Conservation (phyloP, 2,888 invertebrate genomes). For the Leptura quadrifasciata region DNA sequence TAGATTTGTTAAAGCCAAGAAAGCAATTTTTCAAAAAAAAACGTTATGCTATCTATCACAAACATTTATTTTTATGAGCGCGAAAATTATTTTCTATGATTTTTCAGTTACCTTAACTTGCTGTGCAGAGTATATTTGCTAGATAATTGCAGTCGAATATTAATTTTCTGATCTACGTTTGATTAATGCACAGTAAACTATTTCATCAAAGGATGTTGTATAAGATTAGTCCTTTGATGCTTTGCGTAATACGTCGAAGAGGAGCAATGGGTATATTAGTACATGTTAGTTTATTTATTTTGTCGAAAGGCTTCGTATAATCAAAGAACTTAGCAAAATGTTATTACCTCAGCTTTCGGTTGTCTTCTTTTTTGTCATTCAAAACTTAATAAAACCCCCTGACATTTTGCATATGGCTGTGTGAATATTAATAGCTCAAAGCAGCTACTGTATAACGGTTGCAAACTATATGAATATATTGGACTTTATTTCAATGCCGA, state of each 20-base stretch:
- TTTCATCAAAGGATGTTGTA: not conserved
- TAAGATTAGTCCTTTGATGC: not conserved
- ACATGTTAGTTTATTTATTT: not conserved
- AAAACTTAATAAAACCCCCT: not conserved
- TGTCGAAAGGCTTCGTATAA: not conserved
- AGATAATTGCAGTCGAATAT: not conserved
- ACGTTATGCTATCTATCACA: too few relatives aligned
- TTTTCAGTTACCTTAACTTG: too few relatives aligned
- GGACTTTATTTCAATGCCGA: too few relatives aligned
- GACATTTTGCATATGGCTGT: not conserved
- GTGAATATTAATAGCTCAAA: not conserved
- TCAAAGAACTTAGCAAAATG: not conserved
- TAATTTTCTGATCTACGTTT: not conserved
- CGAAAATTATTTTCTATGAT: too few relatives aligned
- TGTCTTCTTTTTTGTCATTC: too few relatives aligned
- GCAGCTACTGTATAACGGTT: not conserved
- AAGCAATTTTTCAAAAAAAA: too few relatives aligned
- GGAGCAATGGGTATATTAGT: not conserved
- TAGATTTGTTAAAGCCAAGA: too few relatives aligned
- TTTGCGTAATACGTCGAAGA: not conserved
- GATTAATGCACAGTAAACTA: not conserved
- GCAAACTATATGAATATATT: not conserved
- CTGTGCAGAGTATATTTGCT: too few relatives aligned
- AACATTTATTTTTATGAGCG: too few relatives aligned
- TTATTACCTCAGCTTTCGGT: not conserved